Base-by-base conservation (phyloP, 2,113 vertebrate species). In the Cynocephalus volans region DNA sequence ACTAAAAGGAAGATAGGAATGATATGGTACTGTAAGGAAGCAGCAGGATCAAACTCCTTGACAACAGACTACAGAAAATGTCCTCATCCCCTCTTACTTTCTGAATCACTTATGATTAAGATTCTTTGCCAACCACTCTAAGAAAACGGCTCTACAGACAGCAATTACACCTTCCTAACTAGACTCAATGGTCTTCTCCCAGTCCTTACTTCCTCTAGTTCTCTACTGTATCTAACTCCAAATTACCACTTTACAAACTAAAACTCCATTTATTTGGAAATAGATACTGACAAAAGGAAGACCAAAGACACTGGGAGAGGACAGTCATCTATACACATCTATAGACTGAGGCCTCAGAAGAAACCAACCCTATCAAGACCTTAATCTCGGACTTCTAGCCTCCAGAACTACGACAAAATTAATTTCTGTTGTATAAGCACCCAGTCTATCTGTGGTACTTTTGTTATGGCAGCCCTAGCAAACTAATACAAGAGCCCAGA, bases 101-200 rank as follows among this genome's bases (percentile, higher is more conserved):
- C 58, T 50, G 72, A 90, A 36, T 75, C 56, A 77, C 70, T n/a
- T 75, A 7, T 65, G 79, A 88, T 69, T 48, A 82, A 72, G 24
- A 93, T 64, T 82, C 41, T 62, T 50, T 93, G 73, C 28, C 87
- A 88, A 88, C 62, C 54, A 85, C 69, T 72, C 33, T 41, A 92
- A 92, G 77, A 77, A 95, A 85, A 85, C n/a, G 41, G 69, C 31
- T 72, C 26, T 62, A n/a, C 1, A 56, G 72, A 84, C 50, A 90
- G 21, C 26, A 91, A 65, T 21, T 6, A 56, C 6, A 56, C 13
- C 31, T 23, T 92, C 54, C 54, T 85, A 56, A 82, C 67, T 50
- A 82, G 5, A 92, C 19, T 77, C 79, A 64, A 10, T 8, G 24
- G 36, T 85, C 77, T 67, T 54, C 17, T 86, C 65, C 12, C 21